Base-by-base conservation (phyloP, 2,797 vertebrate species). In the Betta splendens region DNA sequence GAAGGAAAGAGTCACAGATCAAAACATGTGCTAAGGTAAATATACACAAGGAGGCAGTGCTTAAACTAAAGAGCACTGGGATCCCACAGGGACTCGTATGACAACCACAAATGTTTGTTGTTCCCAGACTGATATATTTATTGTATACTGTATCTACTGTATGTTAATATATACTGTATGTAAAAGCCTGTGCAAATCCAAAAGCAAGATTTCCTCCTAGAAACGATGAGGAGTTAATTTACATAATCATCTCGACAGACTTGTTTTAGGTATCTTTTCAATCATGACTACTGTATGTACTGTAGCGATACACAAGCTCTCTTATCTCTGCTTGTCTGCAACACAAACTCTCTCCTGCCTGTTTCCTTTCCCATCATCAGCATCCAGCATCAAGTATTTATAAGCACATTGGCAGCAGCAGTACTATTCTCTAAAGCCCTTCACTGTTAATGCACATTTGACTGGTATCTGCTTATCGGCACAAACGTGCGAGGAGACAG, bases 361-460 rank as follows among this genome's bases (percentile, higher is more conserved):
- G 51, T 53, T 56, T 70, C 21, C 56, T 69, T 60, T 39, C 59
- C 60, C 60, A 55, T 79, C 64, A 67, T 56, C 51, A n/a, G n/a
- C n/a, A n/a, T n/a, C 61, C 51, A 29, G 33, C 71, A 77, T 72
- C 68, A 56, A 61, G 50, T 61, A 62, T 69, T 49, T 45, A 64
- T 71, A 66, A 55, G 46, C 22, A 69, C 11, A 31, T 31, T 31
- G 10, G 37, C 61, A 74, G 50, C 67, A 31, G 29, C 72, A 67
- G 25, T 69, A 36, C 56, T 37, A 3, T 50, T 66, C 58, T 62
- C 65, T 31, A 66, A 73, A 81, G 49, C 38, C 46, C 54, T 70
- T 66, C 40, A 20, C 56, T 48, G 49, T 42, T 75, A 69, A 75
- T 65, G 40, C 54, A 46, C 56, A 31, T 66, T 46, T 50, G n/a